These are phyloP conservation scores for Choloepus hoffmanni DNA, from an alignment of 2,113 vertebrate species.

Conservation along the genomic window DNA sequence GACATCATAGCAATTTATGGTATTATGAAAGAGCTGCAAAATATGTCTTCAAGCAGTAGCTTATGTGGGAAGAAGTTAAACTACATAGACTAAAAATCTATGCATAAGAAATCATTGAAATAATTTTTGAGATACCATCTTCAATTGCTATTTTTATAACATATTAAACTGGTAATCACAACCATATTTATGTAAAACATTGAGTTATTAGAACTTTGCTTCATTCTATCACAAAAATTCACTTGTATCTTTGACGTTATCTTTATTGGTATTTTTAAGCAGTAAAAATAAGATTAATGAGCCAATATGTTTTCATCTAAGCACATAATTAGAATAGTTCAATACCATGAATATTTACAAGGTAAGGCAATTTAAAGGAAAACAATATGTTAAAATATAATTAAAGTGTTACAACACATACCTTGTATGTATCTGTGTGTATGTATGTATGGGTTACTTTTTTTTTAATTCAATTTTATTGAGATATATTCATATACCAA, in stretches of 20 bases:
- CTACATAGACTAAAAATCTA: background rate
- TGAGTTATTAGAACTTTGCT: background rate
- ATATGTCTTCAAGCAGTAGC: background rate
- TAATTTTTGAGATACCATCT: background rate
- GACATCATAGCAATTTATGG: background rate
- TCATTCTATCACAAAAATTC: conserved; percentile 33
- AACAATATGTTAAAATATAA: conserved; percentile 66
- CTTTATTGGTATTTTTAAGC: conserved; percentile 53
- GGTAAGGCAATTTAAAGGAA: conserved; percentile 60
- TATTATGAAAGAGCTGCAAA: conserved; percentile 53
- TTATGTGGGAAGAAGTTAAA: background rate
- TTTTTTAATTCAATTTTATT: background rate
- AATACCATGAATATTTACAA: conserved; percentile 73
- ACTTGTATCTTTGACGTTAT: conserved; percentile 38
- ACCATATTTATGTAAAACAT: conserved; percentile 47
- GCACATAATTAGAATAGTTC: conserved; percentile 69
- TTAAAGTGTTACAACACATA: conserved; percentile 59
- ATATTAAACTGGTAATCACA: background rate
- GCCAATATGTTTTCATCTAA: conserved; percentile 70
- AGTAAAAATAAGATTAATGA: conserved; percentile 72
- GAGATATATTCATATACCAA: no score
- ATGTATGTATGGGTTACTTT: background rate
- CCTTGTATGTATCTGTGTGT: background rate
- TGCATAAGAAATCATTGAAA: background rate
- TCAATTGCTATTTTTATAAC: background rate